Evolutionary conservation across 2,797 vertebrate genomes (phyloP).

Genomic region (Onychomys leucogaster): DNA sequence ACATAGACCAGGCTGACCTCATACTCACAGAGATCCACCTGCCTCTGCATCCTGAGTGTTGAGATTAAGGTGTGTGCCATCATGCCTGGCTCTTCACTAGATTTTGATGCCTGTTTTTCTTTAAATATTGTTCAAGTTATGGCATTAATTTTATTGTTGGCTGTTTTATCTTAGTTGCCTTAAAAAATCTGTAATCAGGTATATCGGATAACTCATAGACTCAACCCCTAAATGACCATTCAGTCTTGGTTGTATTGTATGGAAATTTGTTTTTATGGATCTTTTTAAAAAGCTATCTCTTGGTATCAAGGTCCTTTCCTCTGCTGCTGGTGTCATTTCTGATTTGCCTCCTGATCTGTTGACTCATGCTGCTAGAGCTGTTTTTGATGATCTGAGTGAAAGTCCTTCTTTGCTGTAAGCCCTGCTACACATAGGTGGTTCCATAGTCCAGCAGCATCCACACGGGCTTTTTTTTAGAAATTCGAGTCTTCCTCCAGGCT

Average conservation of each 20-base stretch:
- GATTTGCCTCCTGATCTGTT: slow-evolving; percentile 9
- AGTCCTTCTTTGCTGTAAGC: neutral
- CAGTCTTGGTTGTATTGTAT: neutral
- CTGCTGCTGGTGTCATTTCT: neutral
- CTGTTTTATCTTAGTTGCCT: neutral
- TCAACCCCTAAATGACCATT: neutral
- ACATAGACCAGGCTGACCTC: neutral
- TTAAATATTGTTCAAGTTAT: neutral
- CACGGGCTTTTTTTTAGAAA: slow-evolving; percentile 12
- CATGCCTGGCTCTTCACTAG: neutral
- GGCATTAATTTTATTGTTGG: slow-evolving; percentile 40
- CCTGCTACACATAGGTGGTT: neutral
- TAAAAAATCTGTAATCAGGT: neutral
- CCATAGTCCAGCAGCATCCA: neutral
- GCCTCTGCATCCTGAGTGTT: neutral
- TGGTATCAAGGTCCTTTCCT: neutral
- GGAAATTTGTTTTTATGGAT: neutral
- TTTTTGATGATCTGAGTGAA: neutral
- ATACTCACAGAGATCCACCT: neutral
- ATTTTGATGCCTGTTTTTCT: slow-evolving; percentile 45
- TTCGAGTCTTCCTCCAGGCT: neutral
- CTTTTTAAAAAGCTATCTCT: neutral
- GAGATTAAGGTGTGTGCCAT: neutral
- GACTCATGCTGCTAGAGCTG: neutral
- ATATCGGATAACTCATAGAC: neutral